Conservation (phyloP, 1,140 invertebrate genomes). For the Panagrolaimus sp. region DNA sequence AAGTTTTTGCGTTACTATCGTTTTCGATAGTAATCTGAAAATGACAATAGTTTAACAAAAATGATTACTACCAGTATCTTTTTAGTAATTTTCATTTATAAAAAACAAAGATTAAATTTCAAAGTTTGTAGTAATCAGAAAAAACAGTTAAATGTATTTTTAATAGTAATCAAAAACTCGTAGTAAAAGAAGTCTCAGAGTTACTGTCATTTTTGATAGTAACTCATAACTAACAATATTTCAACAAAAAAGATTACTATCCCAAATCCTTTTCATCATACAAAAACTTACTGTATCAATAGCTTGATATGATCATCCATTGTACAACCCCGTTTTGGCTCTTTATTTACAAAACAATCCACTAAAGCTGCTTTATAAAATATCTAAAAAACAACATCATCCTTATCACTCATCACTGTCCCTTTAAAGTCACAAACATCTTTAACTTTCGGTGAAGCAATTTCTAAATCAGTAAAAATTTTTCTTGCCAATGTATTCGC, state of each 20-base stretch:
- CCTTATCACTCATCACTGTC: not conserved
- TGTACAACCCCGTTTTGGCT: constrained; percentile 41
- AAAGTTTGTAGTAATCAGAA: too few species aligned
- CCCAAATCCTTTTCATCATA: not conserved
- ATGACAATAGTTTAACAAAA: too few species aligned
- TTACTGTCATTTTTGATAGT: not conserved
- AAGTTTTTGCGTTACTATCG: too few species aligned
- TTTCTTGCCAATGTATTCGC: constrained; percentile 45
- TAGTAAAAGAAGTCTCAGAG: too few species aligned
- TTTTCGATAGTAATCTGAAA: too few species aligned
- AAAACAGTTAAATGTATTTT: too few species aligned
- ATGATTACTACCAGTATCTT: too few species aligned
- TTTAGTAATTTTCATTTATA: too few species aligned
- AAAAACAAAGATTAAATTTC: too few species aligned
- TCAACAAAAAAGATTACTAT: too few species aligned
- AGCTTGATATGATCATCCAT: constrained; percentile 56
- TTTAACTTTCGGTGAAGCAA: constrained; percentile 54
- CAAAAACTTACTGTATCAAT: constrained; percentile 42
- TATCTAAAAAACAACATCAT: constrained; percentile 48
- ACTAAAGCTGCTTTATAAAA: constrained; percentile 57
- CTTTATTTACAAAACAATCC: constrained; percentile 55
- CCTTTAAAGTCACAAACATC: constrained; percentile 29
- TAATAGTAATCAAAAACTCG: too few species aligned
- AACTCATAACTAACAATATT: too few species aligned
- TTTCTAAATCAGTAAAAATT: constrained; percentile 52